Evolutionary conservation across 2,113 vertebrate species (phyloP), one percentile per base, ranked within the genome.

Genomic region (Myrmecobius fasciatus): DNA sequence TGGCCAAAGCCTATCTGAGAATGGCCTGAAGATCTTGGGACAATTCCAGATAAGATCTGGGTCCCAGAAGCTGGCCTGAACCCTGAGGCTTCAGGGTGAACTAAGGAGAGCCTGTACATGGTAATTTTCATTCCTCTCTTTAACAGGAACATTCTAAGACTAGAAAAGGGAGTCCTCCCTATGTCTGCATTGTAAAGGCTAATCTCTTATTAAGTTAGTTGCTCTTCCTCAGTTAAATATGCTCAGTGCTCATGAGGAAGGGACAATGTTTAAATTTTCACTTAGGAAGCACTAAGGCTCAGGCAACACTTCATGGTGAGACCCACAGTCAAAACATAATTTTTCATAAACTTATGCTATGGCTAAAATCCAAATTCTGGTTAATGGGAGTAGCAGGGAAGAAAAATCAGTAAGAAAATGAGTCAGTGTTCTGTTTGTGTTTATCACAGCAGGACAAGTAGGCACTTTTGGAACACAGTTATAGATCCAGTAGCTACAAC

Each of bases 91-190:
- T 8, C 9, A 1, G 43, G 49, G 31, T 25, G 75, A 92, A 46
- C 24, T 67, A 31, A 60, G 36, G 49, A 47, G 53, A 83, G n/a
- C n/a, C 67, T 83, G 20, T 36, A 24, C 67, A 8, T 22, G n/a
- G 67, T 43, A 8, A 43, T 83, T 88, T 90, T 90, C 0, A 14
- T 11, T 0, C 51, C 8, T 24, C 46, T 25, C 0, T 94, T 94
- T 94, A n/a, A 52, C 67, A 53, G 43, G 52, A 46, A 26, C 54
- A 3, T 75, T 91, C 1, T 83, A 53, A 12, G 36, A 51, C 90
- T 93, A 90, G 96, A 92, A 95, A 94, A 89, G 0, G 25, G 17
- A 46, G 36, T 83, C 52, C 54, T 6, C 10, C 67, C 94, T 96
- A 95, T 93, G 92, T 89, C 52, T 20, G 67, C 67, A 48, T 94